A percentile compares a stretch with the other conserved stretches of the same genome.
These are phyloP conservation scores for Chondrosia reniformis DNA, from an alignment of 37 sponge, comb jelly and placozoan genomes.

Conservation along the genomic window DNA sequence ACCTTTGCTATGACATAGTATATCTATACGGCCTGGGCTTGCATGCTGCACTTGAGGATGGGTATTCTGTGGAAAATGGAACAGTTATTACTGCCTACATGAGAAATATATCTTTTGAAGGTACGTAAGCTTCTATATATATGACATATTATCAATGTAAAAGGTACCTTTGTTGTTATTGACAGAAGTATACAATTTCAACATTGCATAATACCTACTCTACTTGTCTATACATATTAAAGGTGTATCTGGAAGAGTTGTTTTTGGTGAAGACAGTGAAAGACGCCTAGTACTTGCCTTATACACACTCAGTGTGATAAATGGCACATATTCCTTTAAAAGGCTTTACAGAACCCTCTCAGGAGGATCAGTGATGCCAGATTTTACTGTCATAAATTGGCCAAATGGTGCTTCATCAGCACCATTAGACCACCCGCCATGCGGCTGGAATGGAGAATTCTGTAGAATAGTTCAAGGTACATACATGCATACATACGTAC, in stretches of 20 bases:
- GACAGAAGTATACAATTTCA: not conserved
- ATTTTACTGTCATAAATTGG: not conserved
- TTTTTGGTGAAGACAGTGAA: not conserved
- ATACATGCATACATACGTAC: not conserved
- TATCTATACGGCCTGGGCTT: not conserved
- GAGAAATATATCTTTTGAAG: not conserved
- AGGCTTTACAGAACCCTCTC: not conserved
- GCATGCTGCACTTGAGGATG: conserved; percentile 9
- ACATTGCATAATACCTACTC: not conserved
- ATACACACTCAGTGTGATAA: not conserved
- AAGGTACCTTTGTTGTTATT: not conserved
- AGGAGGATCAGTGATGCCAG: not conserved
- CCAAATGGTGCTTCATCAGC: not conserved
- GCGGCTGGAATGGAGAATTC: not conserved
- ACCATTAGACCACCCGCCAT: not conserved
- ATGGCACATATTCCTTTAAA: not conserved
- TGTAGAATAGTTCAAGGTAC: not conserved
- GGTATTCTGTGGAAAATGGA: not conserved
- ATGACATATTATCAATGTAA: not conserved
- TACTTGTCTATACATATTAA: not conserved
- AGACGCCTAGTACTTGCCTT: not conserved
- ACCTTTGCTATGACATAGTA: not conserved
- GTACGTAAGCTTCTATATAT: not conserved
- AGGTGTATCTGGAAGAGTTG: not conserved
- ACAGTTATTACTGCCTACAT: not conserved